Conservation (phyloP, 2,113 vertebrate genomes). For the Desmodus rotundus region DNA sequence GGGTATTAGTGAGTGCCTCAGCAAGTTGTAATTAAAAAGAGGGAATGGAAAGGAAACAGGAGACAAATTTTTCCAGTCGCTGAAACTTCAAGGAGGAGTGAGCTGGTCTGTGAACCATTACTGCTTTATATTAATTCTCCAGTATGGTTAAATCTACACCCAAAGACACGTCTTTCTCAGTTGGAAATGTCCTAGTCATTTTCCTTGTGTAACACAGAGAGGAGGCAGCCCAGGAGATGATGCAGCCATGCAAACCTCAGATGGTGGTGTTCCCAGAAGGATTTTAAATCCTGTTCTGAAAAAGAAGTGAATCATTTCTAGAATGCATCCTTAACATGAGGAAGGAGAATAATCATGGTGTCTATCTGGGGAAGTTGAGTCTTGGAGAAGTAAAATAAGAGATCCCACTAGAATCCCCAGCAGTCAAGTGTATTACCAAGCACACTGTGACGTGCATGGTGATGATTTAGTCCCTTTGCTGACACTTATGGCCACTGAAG, state of each 20-base stretch:
- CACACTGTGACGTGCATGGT: neutral
- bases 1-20: slow-evolving; percentile 78
- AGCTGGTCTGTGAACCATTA: slow-evolving; percentile 74
- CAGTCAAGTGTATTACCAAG: neutral
- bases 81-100: slow-evolving; percentile 82
- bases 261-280: slow-evolving; percentile 38
- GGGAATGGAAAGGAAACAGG: slow-evolving; percentile 44
- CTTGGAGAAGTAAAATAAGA: neutral
- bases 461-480: neutral
- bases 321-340: neutral
- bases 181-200: slow-evolving; percentile 70
- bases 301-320: slow-evolving; percentile 49
- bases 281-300: slow-evolving; percentile 34
- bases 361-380: neutral
- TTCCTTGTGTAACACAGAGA: slow-evolving; percentile 64
- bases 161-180: slow-evolving; percentile 70
- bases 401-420: neutral
- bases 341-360: neutral
- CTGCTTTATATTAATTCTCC: slow-evolving; percentile 80
- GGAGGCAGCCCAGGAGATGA: neutral
- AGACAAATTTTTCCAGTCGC: slow-evolving; percentile 80
- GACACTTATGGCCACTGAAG: neutral
- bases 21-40: slow-evolving; percentile 81
- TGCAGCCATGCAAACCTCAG: neutral
- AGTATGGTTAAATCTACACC: slow-evolving; percentile 73